Conservation (phyloP, 2,797 vertebrate genomes). For the Liparis tanakae region DNA sequence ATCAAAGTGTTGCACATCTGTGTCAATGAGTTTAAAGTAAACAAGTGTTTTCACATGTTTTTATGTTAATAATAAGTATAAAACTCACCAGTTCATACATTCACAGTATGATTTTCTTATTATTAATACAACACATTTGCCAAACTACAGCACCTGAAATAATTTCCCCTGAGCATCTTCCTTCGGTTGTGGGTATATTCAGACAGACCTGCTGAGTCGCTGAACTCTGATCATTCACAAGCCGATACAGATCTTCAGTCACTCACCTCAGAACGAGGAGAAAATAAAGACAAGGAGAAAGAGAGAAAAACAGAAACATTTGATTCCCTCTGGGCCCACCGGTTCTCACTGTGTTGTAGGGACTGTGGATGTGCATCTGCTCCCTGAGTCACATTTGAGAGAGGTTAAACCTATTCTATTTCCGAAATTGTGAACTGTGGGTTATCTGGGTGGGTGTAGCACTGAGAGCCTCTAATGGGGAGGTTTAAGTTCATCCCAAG, state of each 20-base stretch:
- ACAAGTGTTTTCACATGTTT: not conserved
- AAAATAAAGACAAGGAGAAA: constrained; percentile 33
- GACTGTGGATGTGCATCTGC: constrained; percentile 59
- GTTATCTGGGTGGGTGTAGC: constrained; percentile 72
- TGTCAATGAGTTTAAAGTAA: constrained; percentile 1
- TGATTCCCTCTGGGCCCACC: constrained; percentile 59
- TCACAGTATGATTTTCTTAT: constrained; percentile 3
- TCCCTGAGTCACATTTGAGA: constrained; percentile 60
- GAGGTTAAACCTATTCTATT: constrained; percentile 66
- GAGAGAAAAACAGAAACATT: constrained; percentile 43
- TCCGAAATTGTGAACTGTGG: constrained; percentile 68
- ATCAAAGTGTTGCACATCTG: not conserved
- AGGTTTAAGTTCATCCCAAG: constrained; percentile 63
- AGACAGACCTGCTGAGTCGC: constrained; percentile 43
- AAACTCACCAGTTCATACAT: constrained; percentile 2
- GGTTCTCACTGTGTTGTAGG: constrained; percentile 34
- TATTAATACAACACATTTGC: constrained; percentile 22
- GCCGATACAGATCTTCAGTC: constrained; percentile 50
- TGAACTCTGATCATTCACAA: constrained; percentile 62
- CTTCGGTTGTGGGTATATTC: constrained; percentile 33
- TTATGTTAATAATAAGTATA: constrained; percentile 5
- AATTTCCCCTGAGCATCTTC: constrained; percentile 42
- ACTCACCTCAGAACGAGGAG: constrained; percentile 45
- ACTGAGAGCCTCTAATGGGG: constrained; percentile 68
- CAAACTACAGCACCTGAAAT: constrained; percentile 36